Evolutionary conservation across 2,888 invertebrate species (phyloP).

Genomic region (Mimachlamys varia): DNA sequence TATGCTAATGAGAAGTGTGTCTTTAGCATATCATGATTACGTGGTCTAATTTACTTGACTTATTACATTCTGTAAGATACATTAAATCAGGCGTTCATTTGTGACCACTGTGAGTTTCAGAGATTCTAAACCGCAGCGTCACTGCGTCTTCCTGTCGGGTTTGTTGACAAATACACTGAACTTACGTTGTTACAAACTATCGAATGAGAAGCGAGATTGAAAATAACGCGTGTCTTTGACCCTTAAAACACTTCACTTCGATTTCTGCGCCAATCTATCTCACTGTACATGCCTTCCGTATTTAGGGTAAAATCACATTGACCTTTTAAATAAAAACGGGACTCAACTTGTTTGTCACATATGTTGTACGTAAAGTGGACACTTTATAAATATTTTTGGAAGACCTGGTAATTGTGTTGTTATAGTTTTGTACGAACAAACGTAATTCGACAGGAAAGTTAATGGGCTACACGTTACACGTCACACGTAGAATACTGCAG

Average conservation of each 20-base stretch:
- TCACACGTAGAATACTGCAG: not conserved
- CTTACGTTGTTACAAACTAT: no score
- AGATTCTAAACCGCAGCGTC: no score
- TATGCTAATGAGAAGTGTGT: no score
- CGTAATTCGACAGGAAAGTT: not conserved
- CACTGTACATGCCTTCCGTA: not conserved
- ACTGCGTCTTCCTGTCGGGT: no score
- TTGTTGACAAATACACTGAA: no score
- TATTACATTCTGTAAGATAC: no score
- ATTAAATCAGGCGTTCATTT: no score
- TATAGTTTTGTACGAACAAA: no score
- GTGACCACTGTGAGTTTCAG: no score
- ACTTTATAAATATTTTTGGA: not conserved
- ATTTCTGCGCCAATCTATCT: not conserved
- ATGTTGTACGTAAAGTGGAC: not conserved
- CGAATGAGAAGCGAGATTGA: not conserved
- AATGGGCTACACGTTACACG: not conserved
- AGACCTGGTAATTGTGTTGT: not conserved
- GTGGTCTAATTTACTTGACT: no score
- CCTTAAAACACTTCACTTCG: not conserved
- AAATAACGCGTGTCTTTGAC: not conserved
- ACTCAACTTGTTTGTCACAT: not conserved
- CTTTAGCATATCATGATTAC: no score
- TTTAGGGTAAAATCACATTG: not conserved
- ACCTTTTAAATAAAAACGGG: not conserved